Evolutionary conservation across 2,797 vertebrate species (phyloP).

Genomic region (Dryobates pubescens): DNA sequence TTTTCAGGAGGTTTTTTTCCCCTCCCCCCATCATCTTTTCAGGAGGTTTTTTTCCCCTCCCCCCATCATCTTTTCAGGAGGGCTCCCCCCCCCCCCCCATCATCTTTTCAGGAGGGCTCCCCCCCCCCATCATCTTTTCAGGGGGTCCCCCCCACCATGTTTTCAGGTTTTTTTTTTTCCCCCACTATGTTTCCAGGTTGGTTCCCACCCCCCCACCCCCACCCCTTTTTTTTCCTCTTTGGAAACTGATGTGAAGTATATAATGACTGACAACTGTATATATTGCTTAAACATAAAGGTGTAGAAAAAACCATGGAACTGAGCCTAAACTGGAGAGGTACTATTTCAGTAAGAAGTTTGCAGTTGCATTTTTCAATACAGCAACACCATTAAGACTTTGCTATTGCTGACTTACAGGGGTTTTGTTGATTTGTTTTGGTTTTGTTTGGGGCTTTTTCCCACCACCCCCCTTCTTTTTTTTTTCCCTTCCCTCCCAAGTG

Average conservation of each 20-base stretch:
- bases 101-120: too few relatives aligned
- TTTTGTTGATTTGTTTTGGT: neutral
- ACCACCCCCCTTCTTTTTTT: neutral
- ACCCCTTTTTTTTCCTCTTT: neutral
- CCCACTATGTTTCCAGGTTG: too few relatives aligned
- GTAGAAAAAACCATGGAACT: conserved; percentile 27
- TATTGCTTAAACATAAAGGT: conserved; percentile 61
- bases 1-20: too few relatives aligned
- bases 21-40: neutral
- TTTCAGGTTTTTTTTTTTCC: too few relatives aligned
- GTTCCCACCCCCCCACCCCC: too few relatives aligned
- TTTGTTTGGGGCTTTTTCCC: neutral
- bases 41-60: neutral
- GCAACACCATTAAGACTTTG: conserved; percentile 30
- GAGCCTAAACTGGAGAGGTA: conserved; percentile 1
- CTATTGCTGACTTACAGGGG: neutral
- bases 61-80: too few relatives aligned
- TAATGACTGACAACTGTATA: conserved; percentile 68
- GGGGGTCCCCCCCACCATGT: too few relatives aligned
- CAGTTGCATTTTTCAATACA: conserved; percentile 39
- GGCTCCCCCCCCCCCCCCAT: too few relatives aligned
- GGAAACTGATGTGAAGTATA: conserved; percentile 53
- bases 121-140: too few relatives aligned
- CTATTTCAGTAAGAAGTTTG: conserved; percentile 26
- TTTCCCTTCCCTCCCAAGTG: neutral